These are phyloP conservation scores for Pseudomyrmex dendroicus DNA, from an alignment of 1,140 invertebrate genomes.

Conservation along the genomic window DNA sequence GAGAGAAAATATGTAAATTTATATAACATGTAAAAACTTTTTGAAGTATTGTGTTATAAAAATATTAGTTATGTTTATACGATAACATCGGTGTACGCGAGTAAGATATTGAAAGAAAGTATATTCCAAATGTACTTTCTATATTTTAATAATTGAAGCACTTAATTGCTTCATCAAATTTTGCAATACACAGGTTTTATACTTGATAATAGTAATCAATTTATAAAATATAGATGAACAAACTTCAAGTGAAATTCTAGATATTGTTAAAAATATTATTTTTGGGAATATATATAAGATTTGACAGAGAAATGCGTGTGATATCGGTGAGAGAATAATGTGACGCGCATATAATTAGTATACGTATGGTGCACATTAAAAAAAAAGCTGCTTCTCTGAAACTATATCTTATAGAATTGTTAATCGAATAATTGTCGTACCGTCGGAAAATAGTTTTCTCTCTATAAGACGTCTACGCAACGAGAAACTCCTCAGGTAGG, in stretches of 20 bases:
- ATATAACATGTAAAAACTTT: not conserved
- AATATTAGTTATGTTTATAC: not conserved
- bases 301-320: constrained; percentile 21
- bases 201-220: not conserved
- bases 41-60: too few species aligned
- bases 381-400: constrained; percentile 62
- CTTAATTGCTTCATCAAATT: not conserved
- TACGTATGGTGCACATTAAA: constrained; percentile 61
- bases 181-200: not conserved
- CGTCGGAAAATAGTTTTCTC: constrained; percentile 80
- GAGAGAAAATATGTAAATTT: not conserved
- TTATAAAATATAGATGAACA: constrained; percentile 16
- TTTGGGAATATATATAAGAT: constrained; percentile 60
- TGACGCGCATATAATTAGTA: constrained; percentile 60
- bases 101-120: not conserved
- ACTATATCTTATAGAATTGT: constrained; percentile 58
- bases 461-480: constrained; percentile 79
- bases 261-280: constrained; percentile 69
- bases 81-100: not conserved
- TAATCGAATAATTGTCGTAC: constrained; percentile 76
- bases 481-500: constrained; percentile 77
- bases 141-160: constrained; percentile 32
- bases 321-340: constrained; percentile 40
- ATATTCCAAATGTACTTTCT: not conserved
- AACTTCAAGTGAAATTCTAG: not conserved